A percentile compares a stretch with the other conserved stretches of the same genome.
Evolutionary conservation across 1,140 invertebrate genomes (phyloP).

Genomic region (Gryllus bimaculatus): DNA sequence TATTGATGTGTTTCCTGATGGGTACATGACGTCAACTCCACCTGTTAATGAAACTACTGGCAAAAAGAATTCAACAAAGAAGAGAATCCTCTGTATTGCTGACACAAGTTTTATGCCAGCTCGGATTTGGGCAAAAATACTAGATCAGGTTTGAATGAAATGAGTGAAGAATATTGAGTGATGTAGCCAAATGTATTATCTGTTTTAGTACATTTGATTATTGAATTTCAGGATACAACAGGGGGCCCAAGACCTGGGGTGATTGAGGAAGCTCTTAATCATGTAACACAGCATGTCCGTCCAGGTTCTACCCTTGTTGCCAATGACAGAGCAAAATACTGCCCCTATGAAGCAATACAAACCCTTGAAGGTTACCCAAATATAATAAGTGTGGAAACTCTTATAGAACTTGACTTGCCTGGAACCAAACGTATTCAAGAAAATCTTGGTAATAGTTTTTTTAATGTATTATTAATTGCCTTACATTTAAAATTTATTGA

Average conservation of each 20-base stretch:
- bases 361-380: constrained; percentile 33
- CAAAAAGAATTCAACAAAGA: constrained; percentile 32
- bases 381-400: constrained; percentile 34
- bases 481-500: not conserved
- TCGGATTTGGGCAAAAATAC: constrained; percentile 25
- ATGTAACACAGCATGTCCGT: constrained; percentile 31
- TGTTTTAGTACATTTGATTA: not conserved
- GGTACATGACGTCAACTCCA: constrained; percentile 31
- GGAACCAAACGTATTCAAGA: constrained; percentile 32
- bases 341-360: constrained; percentile 34
- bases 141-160: constrained; percentile 31
- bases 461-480: constrained; percentile 12
- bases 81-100: constrained; percentile 40
- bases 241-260: constrained; percentile 26
- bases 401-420: constrained; percentile 35
- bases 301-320: constrained; percentile 36
- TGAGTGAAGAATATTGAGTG: not conserved
- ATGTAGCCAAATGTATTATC: not conserved
- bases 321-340: constrained; percentile 34
- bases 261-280: constrained; percentile 35
- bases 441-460: constrained; percentile 29
- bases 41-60: constrained; percentile 28
- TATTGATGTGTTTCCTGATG: constrained; percentile 41
- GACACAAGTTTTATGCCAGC: constrained; percentile 36
- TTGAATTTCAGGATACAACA: constrained; percentile 14